These are phyloP conservation scores for Morpho achilles DNA, from an alignment of 2,888 invertebrate genomes.

Conservation along the genomic window DNA sequence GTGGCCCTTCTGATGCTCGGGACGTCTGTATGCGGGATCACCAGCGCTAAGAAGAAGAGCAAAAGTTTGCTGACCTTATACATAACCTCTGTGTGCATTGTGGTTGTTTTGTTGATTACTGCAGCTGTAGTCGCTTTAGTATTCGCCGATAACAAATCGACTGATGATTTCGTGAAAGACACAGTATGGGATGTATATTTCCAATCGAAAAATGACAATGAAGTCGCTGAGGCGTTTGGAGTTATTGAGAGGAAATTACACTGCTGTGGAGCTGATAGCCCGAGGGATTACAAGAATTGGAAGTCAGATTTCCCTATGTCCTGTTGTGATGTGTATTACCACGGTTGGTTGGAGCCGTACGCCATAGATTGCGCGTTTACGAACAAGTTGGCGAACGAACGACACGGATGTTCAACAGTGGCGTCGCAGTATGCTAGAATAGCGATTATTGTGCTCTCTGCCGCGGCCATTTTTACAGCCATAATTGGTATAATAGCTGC, in stretches of 20 bases:
- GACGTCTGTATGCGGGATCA: constrained; percentile 55
- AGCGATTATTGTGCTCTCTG: constrained; percentile 51
- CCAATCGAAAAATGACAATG: constrained; percentile 48
- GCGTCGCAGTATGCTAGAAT: constrained; percentile 58
- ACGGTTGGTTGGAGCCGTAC: constrained; percentile 55
- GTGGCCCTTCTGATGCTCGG: constrained; percentile 51
- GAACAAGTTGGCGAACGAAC: constrained; percentile 64
- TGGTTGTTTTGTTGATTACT: constrained; percentile 41
- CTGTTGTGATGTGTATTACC: constrained; percentile 65
- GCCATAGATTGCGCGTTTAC: constrained; percentile 60
- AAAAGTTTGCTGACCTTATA: constrained; percentile 47
- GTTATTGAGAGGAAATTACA: constrained; percentile 58
- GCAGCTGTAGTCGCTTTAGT: constrained; percentile 52
- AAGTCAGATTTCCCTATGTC: constrained; percentile 59
- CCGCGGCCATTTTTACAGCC: constrained; percentile 48
- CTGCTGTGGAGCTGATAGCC: constrained; percentile 64
- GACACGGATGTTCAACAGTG: constrained; percentile 61
- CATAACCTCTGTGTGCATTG: constrained; percentile 42
- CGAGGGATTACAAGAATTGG: constrained; percentile 63
- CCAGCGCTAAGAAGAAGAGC: constrained; percentile 50
- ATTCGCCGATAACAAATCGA: constrained; percentile 53
- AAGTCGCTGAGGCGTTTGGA: constrained; percentile 46
- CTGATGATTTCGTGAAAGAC: constrained; percentile 61
- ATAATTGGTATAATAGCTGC: constrained; percentile 50
- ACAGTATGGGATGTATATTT: constrained; percentile 64